Conservation (phyloP, 1,140 invertebrate species). For the Lordiphosa collinella region DNA sequence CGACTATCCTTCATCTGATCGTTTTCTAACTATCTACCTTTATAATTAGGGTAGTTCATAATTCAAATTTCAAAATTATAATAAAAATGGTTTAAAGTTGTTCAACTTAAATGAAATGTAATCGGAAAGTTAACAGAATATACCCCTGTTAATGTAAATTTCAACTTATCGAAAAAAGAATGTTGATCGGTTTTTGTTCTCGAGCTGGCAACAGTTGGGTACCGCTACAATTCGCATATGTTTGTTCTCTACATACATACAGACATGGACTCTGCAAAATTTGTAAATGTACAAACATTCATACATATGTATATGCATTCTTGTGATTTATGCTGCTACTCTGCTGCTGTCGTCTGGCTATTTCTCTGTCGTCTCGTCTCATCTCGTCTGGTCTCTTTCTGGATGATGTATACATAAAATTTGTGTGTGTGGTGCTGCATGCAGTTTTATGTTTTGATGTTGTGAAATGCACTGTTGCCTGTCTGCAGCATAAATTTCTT, state of each 20-base stretch:
- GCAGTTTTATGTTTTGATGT: conserved; percentile 36
- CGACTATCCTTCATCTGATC: too few species aligned
- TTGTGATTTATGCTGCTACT: conserved; percentile 19
- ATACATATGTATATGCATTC: conserved; percentile 3
- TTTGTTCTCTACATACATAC: neutral
- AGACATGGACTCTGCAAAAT: conserved; percentile 12
- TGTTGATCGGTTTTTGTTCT: neutral
- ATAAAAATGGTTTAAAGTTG: too few species aligned
- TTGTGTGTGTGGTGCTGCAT: conserved; percentile 7
- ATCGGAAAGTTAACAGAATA: too few species aligned
- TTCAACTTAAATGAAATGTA: too few species aligned
- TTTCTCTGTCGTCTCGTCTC: conserved; percentile 27
- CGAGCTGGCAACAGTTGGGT: conserved; percentile 23
- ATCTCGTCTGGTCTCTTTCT: conserved; percentile 5
- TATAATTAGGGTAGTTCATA: too few species aligned
- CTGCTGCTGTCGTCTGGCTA: conserved; percentile 44
- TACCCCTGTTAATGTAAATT: too few species aligned
- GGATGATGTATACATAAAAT: conserved; percentile 42
- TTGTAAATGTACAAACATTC: too few species aligned
- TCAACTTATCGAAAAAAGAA: too few species aligned
- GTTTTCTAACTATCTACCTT: too few species aligned
- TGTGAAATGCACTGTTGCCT: conserved; percentile 21
- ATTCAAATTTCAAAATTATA: too few species aligned
- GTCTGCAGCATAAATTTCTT: conserved; percentile 40
- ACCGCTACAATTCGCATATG: too few species aligned